Conservation (phyloP, 2,888 invertebrate species). For the Plebejus argus region DNA sequence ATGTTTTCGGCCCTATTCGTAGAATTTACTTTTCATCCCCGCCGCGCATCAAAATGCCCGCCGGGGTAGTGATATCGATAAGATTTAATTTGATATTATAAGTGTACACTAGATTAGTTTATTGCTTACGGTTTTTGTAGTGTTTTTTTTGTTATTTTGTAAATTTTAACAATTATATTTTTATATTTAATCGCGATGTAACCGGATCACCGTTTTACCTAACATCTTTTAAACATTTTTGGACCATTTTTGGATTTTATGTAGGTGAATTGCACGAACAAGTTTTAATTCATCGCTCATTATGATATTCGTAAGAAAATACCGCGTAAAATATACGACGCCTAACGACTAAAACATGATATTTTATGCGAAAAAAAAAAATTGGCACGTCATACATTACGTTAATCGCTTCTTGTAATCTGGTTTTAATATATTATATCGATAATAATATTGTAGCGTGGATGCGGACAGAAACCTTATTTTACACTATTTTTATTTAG, state of each 20-base stretch:
- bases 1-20: slow-evolving; percentile 79
- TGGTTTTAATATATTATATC: slow-evolving; percentile 42
- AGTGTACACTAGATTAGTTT: slow-evolving; percentile 68
- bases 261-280: slow-evolving; percentile 44
- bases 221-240: slow-evolving; percentile 53
- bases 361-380: slow-evolving; percentile 30
- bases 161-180: slow-evolving; percentile 71
- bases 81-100: slow-evolving; percentile 74
- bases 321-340: slow-evolving; percentile 31
- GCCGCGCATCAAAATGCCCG: slow-evolving; percentile 46
- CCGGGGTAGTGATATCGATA: slow-evolving; percentile 69
- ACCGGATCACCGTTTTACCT: slow-evolving; percentile 59
- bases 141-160: slow-evolving; percentile 75
- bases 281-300: slow-evolving; percentile 40
- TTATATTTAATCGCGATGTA: slow-evolving; percentile 65
- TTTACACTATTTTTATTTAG: slow-evolving; percentile 48
- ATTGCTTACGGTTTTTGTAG: slow-evolving; percentile 70
- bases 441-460: slow-evolving; percentile 41
- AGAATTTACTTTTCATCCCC: slow-evolving; percentile 64
- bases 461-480: slow-evolving; percentile 46
- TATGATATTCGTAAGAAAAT: slow-evolving; percentile 30
- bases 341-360: slow-evolving; percentile 18
- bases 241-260: slow-evolving; percentile 53
- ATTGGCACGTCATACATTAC: slow-evolving; percentile 24
- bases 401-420: slow-evolving; percentile 26